phyloP scores from a whole-genome alignment of 1,140 invertebrate genomes.

The Drosophila pachea region DNA sequence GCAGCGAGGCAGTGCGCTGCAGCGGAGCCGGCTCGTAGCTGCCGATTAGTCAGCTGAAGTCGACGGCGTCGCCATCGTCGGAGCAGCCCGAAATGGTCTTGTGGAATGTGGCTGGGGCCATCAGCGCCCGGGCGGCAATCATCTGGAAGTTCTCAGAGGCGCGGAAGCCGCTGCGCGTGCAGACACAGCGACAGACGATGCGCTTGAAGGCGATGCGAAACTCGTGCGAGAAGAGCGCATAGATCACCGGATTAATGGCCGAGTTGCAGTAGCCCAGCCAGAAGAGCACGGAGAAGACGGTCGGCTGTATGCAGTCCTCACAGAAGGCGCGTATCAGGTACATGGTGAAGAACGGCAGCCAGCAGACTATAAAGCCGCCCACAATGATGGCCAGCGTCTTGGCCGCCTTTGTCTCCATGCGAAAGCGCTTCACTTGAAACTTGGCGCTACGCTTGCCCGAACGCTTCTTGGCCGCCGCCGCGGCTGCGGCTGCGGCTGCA shows the following conservation, averaged over 20 bases:
- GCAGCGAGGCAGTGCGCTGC: conserved; percentile 62
- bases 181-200: conserved; percentile 83
- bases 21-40: conserved; percentile 60
- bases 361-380: conserved; percentile 94
- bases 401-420: conserved; percentile 91
- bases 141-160: conserved; percentile 78
- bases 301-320: conserved; percentile 83
- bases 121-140: conserved; percentile 72
- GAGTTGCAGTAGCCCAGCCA: conserved; percentile 97
- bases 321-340: conserved; percentile 89
- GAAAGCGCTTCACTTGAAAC: conserved; percentile 82
- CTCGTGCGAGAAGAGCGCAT: conserved; percentile 91
- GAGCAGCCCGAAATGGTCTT: conserved; percentile 78
- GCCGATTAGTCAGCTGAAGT: conserved; percentile 77
- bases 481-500: neutral
- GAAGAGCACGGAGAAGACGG: conserved; percentile 89
- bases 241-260: conserved; percentile 92
- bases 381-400: conserved; percentile 95
- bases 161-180: conserved; percentile 76
- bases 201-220: conserved; percentile 91
- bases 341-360: conserved; percentile 93
- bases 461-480: conserved; percentile 70
- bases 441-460: conserved; percentile 80
- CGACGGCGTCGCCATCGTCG: conserved; percentile 71
- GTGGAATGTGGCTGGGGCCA: conserved; percentile 77